phyloP scores from a whole-genome alignment of 2,797 vertebrate species.

The Sebastes hopkinsi region DNA sequence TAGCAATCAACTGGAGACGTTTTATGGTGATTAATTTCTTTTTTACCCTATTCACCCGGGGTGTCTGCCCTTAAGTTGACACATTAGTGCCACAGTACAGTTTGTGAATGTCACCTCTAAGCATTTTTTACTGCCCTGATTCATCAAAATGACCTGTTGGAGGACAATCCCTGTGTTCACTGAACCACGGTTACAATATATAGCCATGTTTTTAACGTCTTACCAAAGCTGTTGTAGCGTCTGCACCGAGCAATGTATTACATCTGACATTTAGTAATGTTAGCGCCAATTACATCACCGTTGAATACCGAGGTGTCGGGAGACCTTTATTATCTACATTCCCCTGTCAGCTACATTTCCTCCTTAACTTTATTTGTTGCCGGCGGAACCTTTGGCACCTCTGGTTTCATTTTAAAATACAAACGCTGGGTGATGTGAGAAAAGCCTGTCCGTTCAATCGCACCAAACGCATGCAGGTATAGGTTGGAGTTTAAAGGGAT shows the following conservation, averaged over 20 bases:
- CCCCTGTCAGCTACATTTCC: constrained; percentile 14
- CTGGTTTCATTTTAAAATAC: constrained; percentile 7
- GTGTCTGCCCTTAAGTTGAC: not conserved
- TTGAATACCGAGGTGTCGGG: constrained; percentile 26
- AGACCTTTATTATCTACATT: constrained; percentile 43
- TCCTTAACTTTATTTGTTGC: constrained; percentile 33
- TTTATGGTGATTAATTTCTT: no score
- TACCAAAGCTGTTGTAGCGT: not conserved
- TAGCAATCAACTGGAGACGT: no score
- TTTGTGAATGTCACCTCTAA: not conserved
- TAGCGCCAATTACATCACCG: constrained; percentile 36
- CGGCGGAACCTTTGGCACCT: constrained; percentile 8
- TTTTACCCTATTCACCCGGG: no score
- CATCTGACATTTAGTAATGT: constrained; percentile 39
- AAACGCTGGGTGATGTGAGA: not conserved
- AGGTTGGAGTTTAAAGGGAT: constrained; percentile 30
- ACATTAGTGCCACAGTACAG: not conserved
- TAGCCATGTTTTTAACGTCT: constrained; percentile 11
- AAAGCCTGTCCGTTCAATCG: constrained; percentile 16
- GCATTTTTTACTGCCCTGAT: not conserved
- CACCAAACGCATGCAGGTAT: not conserved
- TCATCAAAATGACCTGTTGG: not conserved
- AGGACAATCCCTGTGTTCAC: not conserved
- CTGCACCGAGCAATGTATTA: constrained; percentile 16
- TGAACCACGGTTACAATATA: not conserved